phyloP scores from a whole-genome alignment of 2,113 vertebrate genomes.

The Passer domesticus region DNA sequence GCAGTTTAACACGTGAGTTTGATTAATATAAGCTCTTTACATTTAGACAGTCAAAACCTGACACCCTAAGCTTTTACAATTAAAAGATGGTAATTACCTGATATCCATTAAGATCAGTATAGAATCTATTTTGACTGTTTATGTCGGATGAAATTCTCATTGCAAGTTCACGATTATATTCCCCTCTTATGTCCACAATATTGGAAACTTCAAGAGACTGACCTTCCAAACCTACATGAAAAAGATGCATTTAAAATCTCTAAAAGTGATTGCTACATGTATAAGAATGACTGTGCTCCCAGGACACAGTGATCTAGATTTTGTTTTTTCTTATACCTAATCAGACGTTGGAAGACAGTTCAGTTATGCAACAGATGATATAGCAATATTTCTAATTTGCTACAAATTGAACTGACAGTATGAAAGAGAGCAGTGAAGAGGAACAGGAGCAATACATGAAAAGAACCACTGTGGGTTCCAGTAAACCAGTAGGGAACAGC shows the following conservation, averaged over 20 bases:
- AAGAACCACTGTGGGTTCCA: neutral
- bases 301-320: neutral
- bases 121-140: slow-evolving; percentile 85
- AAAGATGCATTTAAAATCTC: slow-evolving; percentile 5
- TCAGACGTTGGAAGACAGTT: neutral
- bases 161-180: slow-evolving; percentile 88
- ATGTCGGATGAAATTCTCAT: slow-evolving; percentile 88
- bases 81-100: slow-evolving; percentile 78
- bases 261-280: neutral
- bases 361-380: neutral
- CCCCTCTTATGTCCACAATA: slow-evolving; percentile 88
- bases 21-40: neutral
- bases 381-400: neutral
- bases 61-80: neutral
- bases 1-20: neutral
- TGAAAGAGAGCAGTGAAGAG: neutral
- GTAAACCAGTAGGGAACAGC: neutral
- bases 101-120: slow-evolving; percentile 90
- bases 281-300: neutral
- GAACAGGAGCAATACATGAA: neutral
- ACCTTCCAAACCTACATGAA: slow-evolving; percentile 81
- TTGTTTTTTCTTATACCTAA: neutral
- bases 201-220: slow-evolving; percentile 89
- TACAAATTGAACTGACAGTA: neutral
- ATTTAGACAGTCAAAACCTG: neutral